Percentiles rank a stretch among this genome's conserved stretches.
Evolutionary conservation across 2,888 invertebrate species (phyloP).

Genomic region (Pammene fasciana): DNA sequence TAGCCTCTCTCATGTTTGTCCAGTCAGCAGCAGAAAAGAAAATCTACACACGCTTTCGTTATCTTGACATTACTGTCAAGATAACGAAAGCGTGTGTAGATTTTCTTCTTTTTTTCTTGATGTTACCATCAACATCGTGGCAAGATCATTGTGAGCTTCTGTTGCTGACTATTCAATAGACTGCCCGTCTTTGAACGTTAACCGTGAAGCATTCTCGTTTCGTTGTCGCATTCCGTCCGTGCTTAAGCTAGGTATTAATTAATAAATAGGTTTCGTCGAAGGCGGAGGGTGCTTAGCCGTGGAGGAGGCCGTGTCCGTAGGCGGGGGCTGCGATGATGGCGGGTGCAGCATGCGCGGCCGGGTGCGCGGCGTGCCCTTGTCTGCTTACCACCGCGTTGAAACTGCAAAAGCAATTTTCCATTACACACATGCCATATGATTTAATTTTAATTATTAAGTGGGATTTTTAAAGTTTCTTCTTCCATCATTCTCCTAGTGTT

Average conservation of each 20-base stretch:
- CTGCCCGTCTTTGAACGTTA: conserved; percentile 51
- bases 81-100: too few relatives aligned
- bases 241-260: conserved; percentile 66
- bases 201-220: conserved; percentile 57
- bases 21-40: not conserved
- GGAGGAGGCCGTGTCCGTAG: conserved; percentile 65
- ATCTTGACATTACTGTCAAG: too few relatives aligned
- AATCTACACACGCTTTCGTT: not conserved
- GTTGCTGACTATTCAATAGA: conserved; percentile 30
- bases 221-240: conserved; percentile 69
- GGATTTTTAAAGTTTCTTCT: too few relatives aligned
- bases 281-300: conserved; percentile 58
- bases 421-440: not conserved
- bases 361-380: conserved; percentile 82
- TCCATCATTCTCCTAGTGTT: too few relatives aligned
- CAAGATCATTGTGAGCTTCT: not conserved
- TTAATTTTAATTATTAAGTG: too few relatives aligned
- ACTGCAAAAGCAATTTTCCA: conserved; percentile 58
- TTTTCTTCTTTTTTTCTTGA: too few relatives aligned
- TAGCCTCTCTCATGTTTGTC: conserved; percentile 52
- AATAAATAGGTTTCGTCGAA: conserved; percentile 69
- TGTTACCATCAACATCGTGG: not conserved
- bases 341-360: conserved; percentile 55
- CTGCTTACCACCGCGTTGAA: conserved; percentile 85
- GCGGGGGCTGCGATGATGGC: conserved; percentile 68